Conservation (phyloP, 2,113 vertebrate species). For the Colaptes auratus region DNA sequence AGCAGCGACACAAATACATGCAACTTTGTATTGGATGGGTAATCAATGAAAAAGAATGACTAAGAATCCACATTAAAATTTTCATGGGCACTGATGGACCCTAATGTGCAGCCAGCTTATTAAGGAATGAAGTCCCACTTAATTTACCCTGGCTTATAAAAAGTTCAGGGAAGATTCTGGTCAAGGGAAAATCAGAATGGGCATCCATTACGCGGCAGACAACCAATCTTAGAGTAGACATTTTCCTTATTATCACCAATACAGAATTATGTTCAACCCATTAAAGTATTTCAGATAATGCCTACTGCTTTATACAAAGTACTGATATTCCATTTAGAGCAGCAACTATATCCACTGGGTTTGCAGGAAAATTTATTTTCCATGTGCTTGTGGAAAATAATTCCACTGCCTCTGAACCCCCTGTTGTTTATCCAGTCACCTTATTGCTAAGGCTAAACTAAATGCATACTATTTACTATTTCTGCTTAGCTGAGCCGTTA, state of each 20-base stretch:
- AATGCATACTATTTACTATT: background rate
- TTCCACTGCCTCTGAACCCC: background rate
- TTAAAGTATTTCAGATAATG: background rate
- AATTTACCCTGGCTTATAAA: background rate
- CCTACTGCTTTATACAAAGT: background rate
- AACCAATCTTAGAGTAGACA: background rate
- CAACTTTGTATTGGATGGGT: background rate
- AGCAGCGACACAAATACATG: background rate
- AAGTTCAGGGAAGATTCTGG: background rate
- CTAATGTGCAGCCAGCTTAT: background rate
- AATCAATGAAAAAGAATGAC: background rate
- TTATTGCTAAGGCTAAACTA: slow-evolving; percentile 1
- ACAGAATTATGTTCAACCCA: background rate
- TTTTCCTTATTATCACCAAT: background rate
- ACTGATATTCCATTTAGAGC: background rate
- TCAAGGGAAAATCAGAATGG: background rate
- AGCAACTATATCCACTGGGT: background rate
- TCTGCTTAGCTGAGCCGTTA: background rate
- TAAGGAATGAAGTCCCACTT: background rate
- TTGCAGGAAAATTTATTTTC: slow-evolving; percentile 26
- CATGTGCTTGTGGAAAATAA: background rate
- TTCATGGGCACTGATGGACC: background rate
- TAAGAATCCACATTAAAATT: background rate
- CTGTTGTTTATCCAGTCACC: slow-evolving; percentile 1
- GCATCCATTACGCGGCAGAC: background rate